phyloP scores from a whole-genome alignment of 2,888 invertebrate species.

The Leptogaster cylindrica region DNA sequence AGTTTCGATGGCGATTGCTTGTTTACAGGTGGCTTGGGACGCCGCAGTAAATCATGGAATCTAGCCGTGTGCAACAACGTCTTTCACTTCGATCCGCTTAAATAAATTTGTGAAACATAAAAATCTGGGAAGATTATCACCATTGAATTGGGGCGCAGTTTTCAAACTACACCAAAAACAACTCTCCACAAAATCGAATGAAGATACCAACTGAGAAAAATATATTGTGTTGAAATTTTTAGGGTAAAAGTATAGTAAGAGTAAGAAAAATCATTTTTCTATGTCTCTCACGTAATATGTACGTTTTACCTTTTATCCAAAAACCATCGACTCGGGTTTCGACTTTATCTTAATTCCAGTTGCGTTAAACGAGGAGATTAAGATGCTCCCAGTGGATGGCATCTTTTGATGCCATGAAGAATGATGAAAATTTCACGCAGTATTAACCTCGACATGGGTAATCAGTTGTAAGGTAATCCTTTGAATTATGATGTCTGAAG shows the following conservation, averaged over 20 bases:
- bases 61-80: slow-evolving; percentile 1
- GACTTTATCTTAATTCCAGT: slow-evolving; percentile 37
- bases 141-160: neutral
- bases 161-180: neutral
- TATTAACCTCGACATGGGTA: slow-evolving; percentile 37
- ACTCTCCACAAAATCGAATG: neutral
- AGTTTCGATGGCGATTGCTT: slow-evolving; percentile 17
- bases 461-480: slow-evolving; percentile 38
- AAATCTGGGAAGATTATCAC: slow-evolving; percentile 33
- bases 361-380: slow-evolving; percentile 29
- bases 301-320: neutral
- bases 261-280: slow-evolving; percentile 29
- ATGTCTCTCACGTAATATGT: neutral
- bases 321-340: neutral
- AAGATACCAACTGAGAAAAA: neutral
- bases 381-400: slow-evolving; percentile 20
- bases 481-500: slow-evolving; percentile 13
- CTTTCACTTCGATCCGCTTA: slow-evolving; percentile 44
- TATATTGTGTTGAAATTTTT: slow-evolving; percentile 4
- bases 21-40: slow-evolving; percentile 39
- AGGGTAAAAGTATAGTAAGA: slow-evolving; percentile 3
- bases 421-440: slow-evolving; percentile 34
- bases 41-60: slow-evolving; percentile 42
- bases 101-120: slow-evolving; percentile 42
- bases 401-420: slow-evolving; percentile 9